phyloP scores from a whole-genome alignment of 2,888 invertebrate genomes.

The Tinea trinotella region DNA sequence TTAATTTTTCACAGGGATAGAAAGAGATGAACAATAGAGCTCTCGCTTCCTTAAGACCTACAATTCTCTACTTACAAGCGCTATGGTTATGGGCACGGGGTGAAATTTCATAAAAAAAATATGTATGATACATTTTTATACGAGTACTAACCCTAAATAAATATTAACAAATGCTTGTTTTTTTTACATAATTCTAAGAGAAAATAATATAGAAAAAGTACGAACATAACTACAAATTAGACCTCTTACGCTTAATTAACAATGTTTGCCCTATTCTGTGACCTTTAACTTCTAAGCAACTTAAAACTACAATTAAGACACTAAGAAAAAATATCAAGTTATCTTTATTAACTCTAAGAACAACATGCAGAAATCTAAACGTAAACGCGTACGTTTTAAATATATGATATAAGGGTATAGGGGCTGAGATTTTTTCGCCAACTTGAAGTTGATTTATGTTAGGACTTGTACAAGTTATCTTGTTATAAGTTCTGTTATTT shows the following conservation, averaged over 20 bases:
- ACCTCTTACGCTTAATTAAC: conserved; percentile 17
- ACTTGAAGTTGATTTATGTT: conserved; percentile 19
- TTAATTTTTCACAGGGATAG: no score
- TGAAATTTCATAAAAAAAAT: no score
- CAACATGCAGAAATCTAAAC: not conserved
- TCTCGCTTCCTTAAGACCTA: no score
- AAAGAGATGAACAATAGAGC: no score
- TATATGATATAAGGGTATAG: not conserved
- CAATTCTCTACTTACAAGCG: no score
- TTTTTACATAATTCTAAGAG: no score
- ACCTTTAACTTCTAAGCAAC: not conserved
- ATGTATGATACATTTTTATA: no score
- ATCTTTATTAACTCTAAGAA: not conserved
- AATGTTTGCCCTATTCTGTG: conserved; percentile 8
- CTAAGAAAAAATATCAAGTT: not conserved
- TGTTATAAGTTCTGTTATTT: conserved; percentile 20
- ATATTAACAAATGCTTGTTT: no score
- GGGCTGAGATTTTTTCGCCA: conserved; percentile 4
- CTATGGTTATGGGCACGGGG: no score
- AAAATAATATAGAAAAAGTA: not conserved
- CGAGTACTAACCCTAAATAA: no score
- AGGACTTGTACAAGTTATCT: conserved; percentile 19
- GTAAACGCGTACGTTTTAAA: conserved; percentile 7
- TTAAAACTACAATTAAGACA: not conserved
- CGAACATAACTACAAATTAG: no score